phyloP scores from a whole-genome alignment of 2,113 vertebrate genomes.

The Pseudolaguvia tuberculata region DNA sequence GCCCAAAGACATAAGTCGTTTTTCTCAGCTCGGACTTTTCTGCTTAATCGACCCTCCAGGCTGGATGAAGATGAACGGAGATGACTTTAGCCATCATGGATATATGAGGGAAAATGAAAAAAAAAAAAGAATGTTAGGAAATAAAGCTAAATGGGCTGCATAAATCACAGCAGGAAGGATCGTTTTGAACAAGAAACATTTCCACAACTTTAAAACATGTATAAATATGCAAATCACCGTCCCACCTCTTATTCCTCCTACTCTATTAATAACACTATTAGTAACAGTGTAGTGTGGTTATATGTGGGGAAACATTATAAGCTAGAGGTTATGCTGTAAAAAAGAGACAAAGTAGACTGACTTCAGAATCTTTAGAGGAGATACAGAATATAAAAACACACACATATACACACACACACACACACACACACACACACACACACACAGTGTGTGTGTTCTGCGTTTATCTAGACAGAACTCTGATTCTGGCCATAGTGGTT shows the following conservation, averaged over 20 bases:
- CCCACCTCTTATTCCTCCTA: not conserved
- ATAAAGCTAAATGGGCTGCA: not conserved
- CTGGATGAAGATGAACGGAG: conserved; percentile 1
- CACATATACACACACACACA: not conserved
- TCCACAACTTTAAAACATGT: not conserved
- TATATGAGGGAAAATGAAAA: not conserved
- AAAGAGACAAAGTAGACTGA: not conserved
- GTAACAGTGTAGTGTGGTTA: not conserved
- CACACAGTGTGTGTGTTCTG: too few relatives aligned
- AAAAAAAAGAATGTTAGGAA: not conserved
- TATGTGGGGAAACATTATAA: not conserved
- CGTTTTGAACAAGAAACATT: not conserved
- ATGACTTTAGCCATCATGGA: not conserved
- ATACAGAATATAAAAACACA: not conserved
- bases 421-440: not conserved
- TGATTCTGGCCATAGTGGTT: too few relatives aligned
- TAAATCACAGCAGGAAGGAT: not conserved
- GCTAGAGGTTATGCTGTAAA: not conserved
- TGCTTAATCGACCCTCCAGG: conserved; percentile 16
- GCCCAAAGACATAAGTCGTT: not conserved
- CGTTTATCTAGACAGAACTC: too few relatives aligned
- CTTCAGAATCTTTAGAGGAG: not conserved
- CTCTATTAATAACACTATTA: not conserved
- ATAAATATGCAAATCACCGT: conserved; percentile 4
- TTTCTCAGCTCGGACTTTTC: not conserved